Conservation (phyloP, 2,113 vertebrate species). For the Tragelaphus buxtoni region DNA sequence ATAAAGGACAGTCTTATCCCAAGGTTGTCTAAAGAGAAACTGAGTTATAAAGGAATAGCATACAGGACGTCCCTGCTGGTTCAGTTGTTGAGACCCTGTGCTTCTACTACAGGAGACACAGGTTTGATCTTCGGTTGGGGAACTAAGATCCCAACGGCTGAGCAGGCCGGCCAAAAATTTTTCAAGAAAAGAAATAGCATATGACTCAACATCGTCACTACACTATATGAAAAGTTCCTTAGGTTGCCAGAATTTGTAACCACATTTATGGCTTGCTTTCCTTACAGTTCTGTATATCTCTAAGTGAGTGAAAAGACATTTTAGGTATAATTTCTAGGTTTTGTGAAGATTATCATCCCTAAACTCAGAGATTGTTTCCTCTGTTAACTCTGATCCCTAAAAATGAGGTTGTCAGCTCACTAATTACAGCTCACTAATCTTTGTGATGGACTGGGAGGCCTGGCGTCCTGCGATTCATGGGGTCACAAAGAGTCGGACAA, state of each 20-base stretch:
- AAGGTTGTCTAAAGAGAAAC: neutral
- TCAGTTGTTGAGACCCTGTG: neutral
- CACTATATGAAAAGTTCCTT: neutral
- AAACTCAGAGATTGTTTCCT: neutral
- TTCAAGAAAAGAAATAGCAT: neutral
- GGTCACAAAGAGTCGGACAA: too few species aligned
- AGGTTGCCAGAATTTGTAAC: neutral
- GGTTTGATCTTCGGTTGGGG: neutral
- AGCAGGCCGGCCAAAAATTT: fast-evolving
- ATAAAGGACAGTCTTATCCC: neutral
- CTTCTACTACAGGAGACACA: neutral
- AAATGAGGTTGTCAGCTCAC: neutral
- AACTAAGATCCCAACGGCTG: neutral
- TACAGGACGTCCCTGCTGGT: neutral
- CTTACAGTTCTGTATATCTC: neutral
- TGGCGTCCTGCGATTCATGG: too few species aligned
- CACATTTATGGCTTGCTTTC: neutral
- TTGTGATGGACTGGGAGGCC: neutral
- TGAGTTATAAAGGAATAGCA: neutral
- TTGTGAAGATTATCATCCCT: neutral
- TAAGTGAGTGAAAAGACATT: neutral
- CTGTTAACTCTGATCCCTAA: neutral
- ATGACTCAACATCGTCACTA: neutral
- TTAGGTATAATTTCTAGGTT: neutral
- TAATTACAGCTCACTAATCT: neutral